Base-by-base conservation (phyloP, 2,888 invertebrate species). In the Ganaspis brasiliensis region DNA sequence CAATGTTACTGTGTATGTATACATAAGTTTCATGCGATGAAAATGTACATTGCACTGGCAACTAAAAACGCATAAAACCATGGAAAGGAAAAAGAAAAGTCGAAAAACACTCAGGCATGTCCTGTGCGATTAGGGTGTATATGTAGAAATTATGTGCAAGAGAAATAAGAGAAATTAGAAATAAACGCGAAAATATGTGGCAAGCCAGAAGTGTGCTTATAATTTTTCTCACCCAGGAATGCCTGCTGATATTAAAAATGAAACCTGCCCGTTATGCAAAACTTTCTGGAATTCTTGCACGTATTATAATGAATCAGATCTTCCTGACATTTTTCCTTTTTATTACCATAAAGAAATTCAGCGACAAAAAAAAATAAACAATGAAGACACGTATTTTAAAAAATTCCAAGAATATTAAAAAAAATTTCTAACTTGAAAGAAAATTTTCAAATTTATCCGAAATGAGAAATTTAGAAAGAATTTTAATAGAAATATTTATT, bases 101-200 rank as follows among this genome's bases (percentile, higher is more conserved):
- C 9, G 6, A 57, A 56, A n/a, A 57, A 56, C 24, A 2, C 12
- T 19, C 19, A 21, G 24, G 24, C 19, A 56, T 12, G 26, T 14
- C 26, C 6, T 8, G 57, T 26, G 56, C 21, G 21, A 56, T 56
- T 24, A 21, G 24, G 14, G 21, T 57, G 26, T 57, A 57, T 57
- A 26, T 26, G 26, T 57, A 31, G 57, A 57, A 57, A 57, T 57
- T 57, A 57, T 57, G 57, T 57, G 57, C 31, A 57, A 57, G 6
- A 57, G 72, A 78, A 72, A 74, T 63, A 52, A 56, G 24, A 57
- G 70, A 63, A 67, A 63, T 72, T 45, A 31, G 57, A 19, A 35
- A 14, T 31, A 31, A 40, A 49, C 49, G 55, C 14, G 37, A 49
- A 55, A 24, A n/a, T 49, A 67, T 74, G 24, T 67, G 37, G 70